Evolutionary conservation across 2,113 vertebrate genomes (phyloP).

Genomic region (Cervus canadensis): DNA sequence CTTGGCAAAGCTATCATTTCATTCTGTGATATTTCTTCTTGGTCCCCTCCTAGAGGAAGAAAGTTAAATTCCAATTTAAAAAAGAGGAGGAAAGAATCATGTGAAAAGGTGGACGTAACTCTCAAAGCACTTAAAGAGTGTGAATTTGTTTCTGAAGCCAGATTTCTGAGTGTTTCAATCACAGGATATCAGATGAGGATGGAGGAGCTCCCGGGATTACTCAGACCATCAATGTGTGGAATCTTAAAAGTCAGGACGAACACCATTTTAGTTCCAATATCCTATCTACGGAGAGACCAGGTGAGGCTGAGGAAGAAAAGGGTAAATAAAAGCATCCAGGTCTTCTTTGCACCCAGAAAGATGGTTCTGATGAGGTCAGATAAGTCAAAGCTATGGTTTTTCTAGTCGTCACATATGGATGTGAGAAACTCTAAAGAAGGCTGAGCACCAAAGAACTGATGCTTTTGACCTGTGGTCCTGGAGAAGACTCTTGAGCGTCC

Average conservation of each 20-base stretch:
- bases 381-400: neutral
- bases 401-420: neutral
- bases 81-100: neutral
- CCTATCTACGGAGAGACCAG: neutral
- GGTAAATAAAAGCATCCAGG: neutral
- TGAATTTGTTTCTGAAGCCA: neutral
- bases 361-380: neutral
- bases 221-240: neutral
- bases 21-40: neutral
- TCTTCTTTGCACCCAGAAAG: neutral
- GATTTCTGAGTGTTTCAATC: neutral
- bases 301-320: neutral
- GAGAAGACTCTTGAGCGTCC: neutral
- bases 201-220: neutral
- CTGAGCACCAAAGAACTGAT: neutral
- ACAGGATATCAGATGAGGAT: neutral
- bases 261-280: neutral
- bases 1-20: neutral
- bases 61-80: slow-evolving; percentile 13
- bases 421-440: neutral
- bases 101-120: neutral
- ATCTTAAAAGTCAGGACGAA: neutral
- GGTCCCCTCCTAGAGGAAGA: neutral
- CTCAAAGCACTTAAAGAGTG: neutral
- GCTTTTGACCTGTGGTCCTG: neutral